These are phyloP conservation scores for Lutjanus campechanus DNA, from an alignment of 2,797 vertebrate species.

Conservation along the genomic window DNA sequence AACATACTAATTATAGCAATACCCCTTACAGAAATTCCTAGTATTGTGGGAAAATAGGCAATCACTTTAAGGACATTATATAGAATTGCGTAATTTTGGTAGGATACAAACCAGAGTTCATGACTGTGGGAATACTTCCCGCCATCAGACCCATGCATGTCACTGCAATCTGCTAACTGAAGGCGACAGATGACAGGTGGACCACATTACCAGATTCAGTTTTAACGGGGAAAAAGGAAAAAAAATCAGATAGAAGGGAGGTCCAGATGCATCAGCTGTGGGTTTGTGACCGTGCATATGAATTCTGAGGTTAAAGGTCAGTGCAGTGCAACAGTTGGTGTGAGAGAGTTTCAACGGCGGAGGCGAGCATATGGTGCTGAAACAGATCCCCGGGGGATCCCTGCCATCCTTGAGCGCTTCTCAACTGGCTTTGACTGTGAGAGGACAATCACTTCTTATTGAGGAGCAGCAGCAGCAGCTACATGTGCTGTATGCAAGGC, in stretches of 20 bases:
- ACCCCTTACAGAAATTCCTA: neutral
- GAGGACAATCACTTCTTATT: conserved; percentile 34
- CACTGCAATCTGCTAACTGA: conserved; percentile 19
- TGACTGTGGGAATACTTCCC: conserved; percentile 7
- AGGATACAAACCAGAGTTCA: neutral
- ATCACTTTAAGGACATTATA: neutral
- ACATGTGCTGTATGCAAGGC: neutral
- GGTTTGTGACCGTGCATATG: conserved; percentile 45
- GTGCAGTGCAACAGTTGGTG: conserved; percentile 72
- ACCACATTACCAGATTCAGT: conserved; percentile 9
- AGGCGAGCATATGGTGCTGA: conserved; percentile 74
- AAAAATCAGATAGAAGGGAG: conserved; percentile 15
- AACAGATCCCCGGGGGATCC: conserved; percentile 66
- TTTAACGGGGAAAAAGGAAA: neutral
- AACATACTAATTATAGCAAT: neutral
- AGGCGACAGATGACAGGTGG: conserved; percentile 28
- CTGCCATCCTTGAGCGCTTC: conserved; percentile 27
- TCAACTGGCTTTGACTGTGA: conserved; percentile 65
- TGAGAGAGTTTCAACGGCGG: conserved; percentile 56
- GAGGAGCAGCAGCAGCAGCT: conserved; percentile 2
- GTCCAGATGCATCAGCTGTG: conserved; percentile 60
- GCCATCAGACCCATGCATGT: neutral
- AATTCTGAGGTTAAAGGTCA: conserved; percentile 71
- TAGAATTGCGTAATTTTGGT: neutral
- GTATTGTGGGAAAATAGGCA: neutral